Evolutionary conservation across 2,797 vertebrate species (phyloP), one percentile per base, ranked within the genome.

Genomic region (Gymnodraco acuticeps): DNA sequence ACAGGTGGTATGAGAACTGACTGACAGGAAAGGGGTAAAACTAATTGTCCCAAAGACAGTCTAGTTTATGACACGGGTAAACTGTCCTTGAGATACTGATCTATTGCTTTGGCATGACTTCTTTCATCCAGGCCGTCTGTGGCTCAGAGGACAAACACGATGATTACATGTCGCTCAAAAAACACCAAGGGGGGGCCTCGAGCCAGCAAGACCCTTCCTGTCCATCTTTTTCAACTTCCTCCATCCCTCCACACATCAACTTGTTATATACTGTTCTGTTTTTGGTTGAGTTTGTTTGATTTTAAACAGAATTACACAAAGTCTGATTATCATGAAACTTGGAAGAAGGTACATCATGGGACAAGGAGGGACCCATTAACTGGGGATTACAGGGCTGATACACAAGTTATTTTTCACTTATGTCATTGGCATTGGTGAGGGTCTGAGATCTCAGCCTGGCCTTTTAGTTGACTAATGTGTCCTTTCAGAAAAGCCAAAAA

Each of bases 1-100:
- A 64, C 66, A 53, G 59, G 74, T 43, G 51, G 50, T 19, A 7
- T 64, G 54, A 67, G 67, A 75, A 52, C 4, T 55, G 70, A 87
- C 41, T 74, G 84, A 83, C 70, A 70, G 62, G 50, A 51, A 77
- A 80, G 70, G 64, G 62, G 31, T 75, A 54, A 83, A 87, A 74
- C 75, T 72, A 85, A 77, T 56, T 64, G 60, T 47, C 70, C 76
- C 3, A 61, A 67, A 86, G 66, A 61, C 56, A 67, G 46, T 88
- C 70, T 78, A 69, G 75, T 23, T n/a, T 23, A 62, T 72, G 79
- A 77, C 60, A 72, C 73, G 63, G 84, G 80, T 80, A 82, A 80
- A 84, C 79, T 87, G 87, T 81, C 88, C 84, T 92, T 90, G 89
- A 91, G 88, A 91, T 94, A 87, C 51, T 78, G 72, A 92, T 90